A percentile compares a stretch with the other conserved stretches of the same genome.
These are phyloP conservation scores for Antigone vipio DNA, from an alignment of 2,113 vertebrate genomes.

Conservation along the genomic window DNA sequence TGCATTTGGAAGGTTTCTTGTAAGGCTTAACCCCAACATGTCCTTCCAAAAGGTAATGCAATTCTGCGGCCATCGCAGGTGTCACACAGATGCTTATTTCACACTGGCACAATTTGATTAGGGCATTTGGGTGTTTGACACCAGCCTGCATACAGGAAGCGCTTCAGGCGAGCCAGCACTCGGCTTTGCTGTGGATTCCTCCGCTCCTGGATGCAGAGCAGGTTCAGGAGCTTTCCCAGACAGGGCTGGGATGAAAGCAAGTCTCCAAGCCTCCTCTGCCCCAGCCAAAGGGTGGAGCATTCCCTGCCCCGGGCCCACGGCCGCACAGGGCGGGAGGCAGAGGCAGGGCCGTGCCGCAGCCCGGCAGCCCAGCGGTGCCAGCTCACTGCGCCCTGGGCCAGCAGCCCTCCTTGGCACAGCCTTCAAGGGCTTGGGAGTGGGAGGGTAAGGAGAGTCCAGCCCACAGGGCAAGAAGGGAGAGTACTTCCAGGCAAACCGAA, in stretches of 20 bases:
- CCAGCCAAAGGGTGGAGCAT: constrained; percentile 18
- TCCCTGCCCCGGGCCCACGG: background rate
- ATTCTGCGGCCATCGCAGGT: background rate
- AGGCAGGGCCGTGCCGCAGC: background rate
- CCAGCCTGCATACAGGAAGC: background rate
- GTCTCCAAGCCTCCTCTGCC: background rate
- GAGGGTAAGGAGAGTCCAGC: background rate
- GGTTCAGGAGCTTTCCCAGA: constrained; percentile 39
- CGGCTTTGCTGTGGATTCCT: background rate
- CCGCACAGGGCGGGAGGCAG: background rate
- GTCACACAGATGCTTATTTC: background rate
- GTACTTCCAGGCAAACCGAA: background rate
- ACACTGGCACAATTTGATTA: rapidly evolving
- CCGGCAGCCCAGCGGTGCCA: background rate
- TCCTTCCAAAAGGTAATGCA: background rate
- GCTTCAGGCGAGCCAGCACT: background rate
- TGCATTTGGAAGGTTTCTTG: background rate
- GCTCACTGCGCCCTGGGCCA: background rate
- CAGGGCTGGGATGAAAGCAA: constrained; percentile 24
- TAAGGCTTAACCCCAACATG: rapidly evolving
- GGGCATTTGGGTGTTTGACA: background rate
- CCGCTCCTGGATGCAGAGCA: background rate
- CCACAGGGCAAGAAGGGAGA: background rate
- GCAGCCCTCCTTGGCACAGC: constrained; percentile 8
- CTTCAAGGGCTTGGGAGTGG: background rate